Base-by-base conservation (phyloP, 1,140 invertebrate species). In the Armadillidium nasatum region DNA sequence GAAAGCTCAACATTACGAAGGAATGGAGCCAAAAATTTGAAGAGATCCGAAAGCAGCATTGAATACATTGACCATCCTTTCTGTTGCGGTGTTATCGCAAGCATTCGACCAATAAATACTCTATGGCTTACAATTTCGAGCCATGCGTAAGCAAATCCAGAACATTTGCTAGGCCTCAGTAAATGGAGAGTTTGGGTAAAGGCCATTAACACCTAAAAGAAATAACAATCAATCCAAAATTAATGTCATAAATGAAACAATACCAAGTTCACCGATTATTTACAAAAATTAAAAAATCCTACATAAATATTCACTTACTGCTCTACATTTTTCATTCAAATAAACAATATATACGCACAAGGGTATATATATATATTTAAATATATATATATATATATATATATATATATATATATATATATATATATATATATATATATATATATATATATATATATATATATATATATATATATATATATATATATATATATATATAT, bases 71-170 rank as follows among this genome's bases (percentile, higher is more conserved):
- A 85, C 86, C 88, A 87, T 11, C 87, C 87, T 82, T 89, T 89
- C 80, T 89, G 88, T 73, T 89, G 87, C 69, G 88, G 92, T 33
- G 94, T 96, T 43, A 94, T 89, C 0, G 94, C 94, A 11, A 99
- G 87, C 86, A 99, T 93, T 74, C 95, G 87, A 15, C 95, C 95
- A 79, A 99, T 93, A 84, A 99, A 99, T 0, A 96, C 92, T 66
- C 97, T 88, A 85, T 99, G 96, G 0, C 96, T 95, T 13, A 99
- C 91, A 22, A 99, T 87, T 85, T 99, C 97, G 50, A 99, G 85
- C 97, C 98, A 99, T 15, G 97, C 94, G 85, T 96, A 99, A 71
- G 95, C 93, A 86, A 99, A 99, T 0, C 94, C 96, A 0, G 97
- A 95, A 0, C 94, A 95, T 82, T 96, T 93, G n/a, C 90, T 89